A percentile compares a stretch with the other conserved stretches of the same genome.
These are phyloP conservation scores for Acanthoscelides obtectus DNA, from an alignment of 2,888 invertebrate species.

Conservation along the genomic window DNA sequence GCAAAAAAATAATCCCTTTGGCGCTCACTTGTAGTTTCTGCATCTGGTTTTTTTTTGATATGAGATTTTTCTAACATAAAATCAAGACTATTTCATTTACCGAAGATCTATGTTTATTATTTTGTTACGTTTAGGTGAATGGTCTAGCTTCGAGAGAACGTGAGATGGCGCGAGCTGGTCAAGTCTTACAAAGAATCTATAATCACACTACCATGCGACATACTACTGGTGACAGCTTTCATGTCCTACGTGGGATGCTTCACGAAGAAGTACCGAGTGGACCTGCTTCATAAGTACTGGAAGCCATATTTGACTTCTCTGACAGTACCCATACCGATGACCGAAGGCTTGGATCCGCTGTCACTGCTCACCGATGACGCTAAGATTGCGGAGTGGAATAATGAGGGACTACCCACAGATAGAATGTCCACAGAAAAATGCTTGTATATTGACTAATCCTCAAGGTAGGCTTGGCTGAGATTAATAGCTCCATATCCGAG, in stretches of 20 bases:
- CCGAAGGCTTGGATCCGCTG: slow-evolving; percentile 75
- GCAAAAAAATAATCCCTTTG: no score
- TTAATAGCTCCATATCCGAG: no score
- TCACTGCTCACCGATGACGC: slow-evolving; percentile 89
- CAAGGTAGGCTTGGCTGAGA: no score
- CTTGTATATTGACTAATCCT: slow-evolving; percentile 82
- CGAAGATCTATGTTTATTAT: no score
- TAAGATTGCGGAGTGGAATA: slow-evolving; percentile 90
- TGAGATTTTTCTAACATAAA: no score
- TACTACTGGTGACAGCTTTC: slow-evolving; percentile 84
- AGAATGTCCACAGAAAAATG: slow-evolving; percentile 93
- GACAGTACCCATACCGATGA: slow-evolving; percentile 69
- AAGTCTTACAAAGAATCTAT: slow-evolving; percentile 64
- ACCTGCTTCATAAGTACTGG: slow-evolving; percentile 77
- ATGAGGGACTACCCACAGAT: slow-evolving; percentile 88
- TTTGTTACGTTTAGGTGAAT: slow-evolving; percentile 47
- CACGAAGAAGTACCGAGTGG: slow-evolving; percentile 74
- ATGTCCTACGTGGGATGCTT: slow-evolving; percentile 95
- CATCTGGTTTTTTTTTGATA: no score
- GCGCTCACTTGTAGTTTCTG: no score
- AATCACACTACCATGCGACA: slow-evolving; percentile 81
- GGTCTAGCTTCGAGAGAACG: slow-evolving; percentile 90
- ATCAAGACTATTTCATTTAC: no score
- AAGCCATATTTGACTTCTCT: slow-evolving; percentile 70
- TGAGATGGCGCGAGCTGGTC: slow-evolving; percentile 66